Conservation (phyloP, 2,888 invertebrate genomes). For the Muschampia plurimacula region DNA sequence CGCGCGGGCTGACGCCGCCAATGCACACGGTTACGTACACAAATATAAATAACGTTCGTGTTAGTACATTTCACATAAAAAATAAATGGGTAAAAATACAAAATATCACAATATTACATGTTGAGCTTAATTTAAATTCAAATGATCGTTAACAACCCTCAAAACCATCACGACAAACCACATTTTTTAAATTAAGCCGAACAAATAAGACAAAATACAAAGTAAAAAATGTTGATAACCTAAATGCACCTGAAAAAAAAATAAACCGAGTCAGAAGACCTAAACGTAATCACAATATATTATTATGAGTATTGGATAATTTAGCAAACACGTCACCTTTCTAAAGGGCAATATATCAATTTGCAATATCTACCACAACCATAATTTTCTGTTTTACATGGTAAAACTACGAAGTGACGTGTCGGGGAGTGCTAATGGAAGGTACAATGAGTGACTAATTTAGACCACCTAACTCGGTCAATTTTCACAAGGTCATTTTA, state of each 20-base stretch:
- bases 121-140: slow-evolving; percentile 84
- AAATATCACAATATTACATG: slow-evolving; percentile 86
- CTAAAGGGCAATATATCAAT: slow-evolving; percentile 76
- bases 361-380: slow-evolving; percentile 85
- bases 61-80: slow-evolving; percentile 67
- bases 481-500: slow-evolving; percentile 54
- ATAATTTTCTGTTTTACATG: slow-evolving; percentile 77
- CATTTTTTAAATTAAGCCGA: slow-evolving; percentile 81
- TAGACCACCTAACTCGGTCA: slow-evolving; percentile 58
- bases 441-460: slow-evolving; percentile 53
- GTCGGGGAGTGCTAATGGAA: slow-evolving; percentile 58
- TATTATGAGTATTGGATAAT: slow-evolving; percentile 50
- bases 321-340: slow-evolving; percentile 64
- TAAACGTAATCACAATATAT: slow-evolving; percentile 6
- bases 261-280: slow-evolving; percentile 35
- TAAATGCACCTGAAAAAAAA: slow-evolving; percentile 19
- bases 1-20: slow-evolving; percentile 53
- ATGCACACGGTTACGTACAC: slow-evolving; percentile 51
- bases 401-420: slow-evolving; percentile 73
- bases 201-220: slow-evolving; percentile 72
- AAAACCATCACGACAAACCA: slow-evolving; percentile 53
- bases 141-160: slow-evolving; percentile 54
- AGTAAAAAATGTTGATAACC: slow-evolving; percentile 48
- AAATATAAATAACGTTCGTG: slow-evolving; percentile 49
- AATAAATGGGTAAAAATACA: slow-evolving; percentile 79